Evolutionary conservation across 2,797 vertebrate species (phyloP).

Genomic region (Chrosomus eos): DNA sequence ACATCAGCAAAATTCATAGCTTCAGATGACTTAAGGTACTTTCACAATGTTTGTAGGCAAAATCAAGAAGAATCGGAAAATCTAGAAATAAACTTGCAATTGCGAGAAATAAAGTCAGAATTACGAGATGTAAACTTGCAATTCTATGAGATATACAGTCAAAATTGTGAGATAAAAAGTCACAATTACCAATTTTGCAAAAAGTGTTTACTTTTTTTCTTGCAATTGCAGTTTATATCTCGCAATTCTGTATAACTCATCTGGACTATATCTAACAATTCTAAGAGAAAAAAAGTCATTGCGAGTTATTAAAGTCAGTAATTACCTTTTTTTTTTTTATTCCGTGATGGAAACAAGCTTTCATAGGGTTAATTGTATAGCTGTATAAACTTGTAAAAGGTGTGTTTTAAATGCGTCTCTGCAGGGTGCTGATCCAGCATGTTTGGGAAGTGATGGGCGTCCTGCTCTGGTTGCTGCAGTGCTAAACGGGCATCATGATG

Average conservation of each 20-base stretch:
- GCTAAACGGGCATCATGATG: constrained; percentile 74
- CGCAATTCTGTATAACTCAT: background rate
- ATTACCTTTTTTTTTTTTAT: too few species aligned
- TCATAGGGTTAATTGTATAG: too few species aligned
- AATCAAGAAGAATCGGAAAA: background rate
- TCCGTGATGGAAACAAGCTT: too few species aligned
- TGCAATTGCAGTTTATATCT: background rate
- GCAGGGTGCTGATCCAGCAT: constrained; percentile 86
- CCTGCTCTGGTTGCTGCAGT: constrained; percentile 77
- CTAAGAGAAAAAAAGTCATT: background rate
- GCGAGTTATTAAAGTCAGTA: background rate
- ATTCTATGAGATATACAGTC: background rate
- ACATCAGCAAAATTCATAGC: background rate
- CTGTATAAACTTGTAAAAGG: background rate
- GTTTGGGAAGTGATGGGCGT: constrained; percentile 62
- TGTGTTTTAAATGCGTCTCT: constrained; percentile 11
- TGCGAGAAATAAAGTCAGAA: background rate
- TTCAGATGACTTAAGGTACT: background rate
- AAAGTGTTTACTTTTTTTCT: too few species aligned
- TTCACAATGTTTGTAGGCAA: background rate
- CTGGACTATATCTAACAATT: background rate
- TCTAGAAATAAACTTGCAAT: background rate
- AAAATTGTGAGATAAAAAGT: too few species aligned
- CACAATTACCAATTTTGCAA: too few species aligned
- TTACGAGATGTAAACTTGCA: background rate